Conservation (phyloP, 2,888 invertebrate genomes). For the Anagyrus pseudococci region DNA sequence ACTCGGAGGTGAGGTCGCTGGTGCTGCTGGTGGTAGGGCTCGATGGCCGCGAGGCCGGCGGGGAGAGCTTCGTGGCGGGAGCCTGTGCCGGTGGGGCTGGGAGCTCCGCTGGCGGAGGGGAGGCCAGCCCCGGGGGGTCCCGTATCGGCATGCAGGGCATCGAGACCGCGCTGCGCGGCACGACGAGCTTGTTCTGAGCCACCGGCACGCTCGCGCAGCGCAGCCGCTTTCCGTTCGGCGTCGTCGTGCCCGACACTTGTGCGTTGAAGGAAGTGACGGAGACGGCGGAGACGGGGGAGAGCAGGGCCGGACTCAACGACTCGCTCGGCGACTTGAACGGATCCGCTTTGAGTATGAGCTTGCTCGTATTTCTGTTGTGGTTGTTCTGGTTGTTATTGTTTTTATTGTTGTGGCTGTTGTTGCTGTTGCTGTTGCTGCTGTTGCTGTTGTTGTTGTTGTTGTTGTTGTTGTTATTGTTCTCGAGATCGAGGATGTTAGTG, state of each 20-base stretch:
- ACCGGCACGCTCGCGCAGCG: constrained; percentile 60
- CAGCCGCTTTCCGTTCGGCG: constrained; percentile 48
- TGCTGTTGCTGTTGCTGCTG: constrained; percentile 19
- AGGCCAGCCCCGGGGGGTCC: constrained; percentile 52
- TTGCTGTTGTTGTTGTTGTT: background rate
- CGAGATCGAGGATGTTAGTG: constrained; percentile 49
- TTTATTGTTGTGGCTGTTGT: constrained; percentile 50
- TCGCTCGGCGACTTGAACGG: constrained; percentile 46
- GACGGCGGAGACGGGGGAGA: constrained; percentile 30
- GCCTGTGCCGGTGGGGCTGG: constrained; percentile 44
- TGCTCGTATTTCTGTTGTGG: constrained; percentile 24
- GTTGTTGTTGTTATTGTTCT: constrained; percentile 46
- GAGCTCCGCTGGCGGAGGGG: constrained; percentile 39
- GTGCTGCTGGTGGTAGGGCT: constrained; percentile 66
- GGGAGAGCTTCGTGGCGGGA: constrained; percentile 27
- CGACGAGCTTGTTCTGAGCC: constrained; percentile 54
- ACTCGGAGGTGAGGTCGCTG: constrained; percentile 75
- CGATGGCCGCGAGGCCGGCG: constrained; percentile 52
- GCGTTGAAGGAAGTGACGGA: constrained; percentile 35
- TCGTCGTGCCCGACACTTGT: constrained; percentile 32
- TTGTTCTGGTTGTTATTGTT: constrained; percentile 44
- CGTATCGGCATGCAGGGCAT: constrained; percentile 59
- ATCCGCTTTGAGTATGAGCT: constrained; percentile 49
- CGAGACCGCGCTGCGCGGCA: constrained; percentile 58
- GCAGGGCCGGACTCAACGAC: constrained; percentile 37